These are phyloP conservation scores for Calidris pugnax DNA, from an alignment of 2,113 vertebrate species.

Conservation along the genomic window DNA sequence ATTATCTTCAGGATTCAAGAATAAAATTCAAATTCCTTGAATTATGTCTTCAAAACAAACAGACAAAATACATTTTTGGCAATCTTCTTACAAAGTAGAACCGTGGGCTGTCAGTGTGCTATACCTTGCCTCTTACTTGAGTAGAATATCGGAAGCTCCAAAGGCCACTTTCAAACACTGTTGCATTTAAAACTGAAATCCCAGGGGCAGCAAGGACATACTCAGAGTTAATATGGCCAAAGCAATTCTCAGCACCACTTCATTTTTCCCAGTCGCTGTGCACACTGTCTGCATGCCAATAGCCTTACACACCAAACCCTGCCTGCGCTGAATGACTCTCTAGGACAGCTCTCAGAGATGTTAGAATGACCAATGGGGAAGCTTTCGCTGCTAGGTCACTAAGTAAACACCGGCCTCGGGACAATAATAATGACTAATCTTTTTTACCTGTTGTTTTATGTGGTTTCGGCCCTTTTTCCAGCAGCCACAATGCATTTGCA, in stretches of 20 bases:
- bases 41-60: background rate
- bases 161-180: background rate
- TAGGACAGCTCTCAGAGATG: background rate
- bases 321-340: background rate
- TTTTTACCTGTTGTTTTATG: background rate
- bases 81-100: background rate
- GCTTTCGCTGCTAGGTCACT: background rate
- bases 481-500: background rate
- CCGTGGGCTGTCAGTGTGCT: background rate
- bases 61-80: background rate
- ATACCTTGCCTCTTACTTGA: background rate
- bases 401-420: background rate
- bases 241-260: conserved; percentile 8
- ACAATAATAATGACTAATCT: background rate
- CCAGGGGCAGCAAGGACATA: background rate
- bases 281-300: conserved; percentile 16
- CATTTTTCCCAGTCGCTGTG: background rate
- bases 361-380: background rate
- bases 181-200: background rate
- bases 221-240: conserved; percentile 10
- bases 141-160: background rate
- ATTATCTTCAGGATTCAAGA: background rate
- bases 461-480: background rate
- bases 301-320: background rate
- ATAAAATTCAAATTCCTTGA: background rate